phyloP scores from a whole-genome alignment of 2,888 invertebrate species.

The Selenia dentaria region DNA sequence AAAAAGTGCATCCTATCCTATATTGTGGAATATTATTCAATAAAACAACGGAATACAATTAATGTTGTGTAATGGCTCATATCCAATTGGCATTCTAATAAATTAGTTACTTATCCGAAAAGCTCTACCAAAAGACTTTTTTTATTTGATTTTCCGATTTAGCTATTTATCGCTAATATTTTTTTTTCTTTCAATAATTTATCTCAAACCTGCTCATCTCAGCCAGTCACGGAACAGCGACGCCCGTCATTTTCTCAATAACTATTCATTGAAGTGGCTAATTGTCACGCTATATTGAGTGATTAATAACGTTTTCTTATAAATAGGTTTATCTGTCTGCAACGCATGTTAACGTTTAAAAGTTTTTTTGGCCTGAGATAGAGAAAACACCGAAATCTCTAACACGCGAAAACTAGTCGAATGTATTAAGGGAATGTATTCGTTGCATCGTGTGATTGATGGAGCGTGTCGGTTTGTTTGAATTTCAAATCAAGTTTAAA shows the following conservation, averaged over 20 bases:
- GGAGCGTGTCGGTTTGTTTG: neutral
- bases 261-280: slow-evolving; percentile 24
- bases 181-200: too few relatives aligned
- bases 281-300: slow-evolving; percentile 31
- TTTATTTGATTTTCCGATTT: too few relatives aligned
- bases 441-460: slow-evolving; percentile 1
- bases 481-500: slow-evolving; percentile 1
- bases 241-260: slow-evolving; percentile 15
- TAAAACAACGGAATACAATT: too few relatives aligned
- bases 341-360: slow-evolving; percentile 8
- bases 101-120: too few relatives aligned
- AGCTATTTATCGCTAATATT: too few relatives aligned
- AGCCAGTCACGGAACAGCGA: slow-evolving; percentile 22
- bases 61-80: too few relatives aligned
- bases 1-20: too few relatives aligned
- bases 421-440: slow-evolving; percentile 11
- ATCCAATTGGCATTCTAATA: too few relatives aligned
- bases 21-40: too few relatives aligned
- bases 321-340: slow-evolving; percentile 6
- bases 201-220: slow-evolving; percentile 17
- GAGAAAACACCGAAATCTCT: slow-evolving; percentile 21
- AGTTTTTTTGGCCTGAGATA: slow-evolving; percentile 2
- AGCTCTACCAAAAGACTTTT: too few relatives aligned
- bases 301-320: slow-evolving; percentile 26
- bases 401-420: slow-evolving; percentile 3